These are phyloP conservation scores for Eupsittula cactorum DNA, from an alignment of 2,113 vertebrate genomes.

Conservation along the genomic window DNA sequence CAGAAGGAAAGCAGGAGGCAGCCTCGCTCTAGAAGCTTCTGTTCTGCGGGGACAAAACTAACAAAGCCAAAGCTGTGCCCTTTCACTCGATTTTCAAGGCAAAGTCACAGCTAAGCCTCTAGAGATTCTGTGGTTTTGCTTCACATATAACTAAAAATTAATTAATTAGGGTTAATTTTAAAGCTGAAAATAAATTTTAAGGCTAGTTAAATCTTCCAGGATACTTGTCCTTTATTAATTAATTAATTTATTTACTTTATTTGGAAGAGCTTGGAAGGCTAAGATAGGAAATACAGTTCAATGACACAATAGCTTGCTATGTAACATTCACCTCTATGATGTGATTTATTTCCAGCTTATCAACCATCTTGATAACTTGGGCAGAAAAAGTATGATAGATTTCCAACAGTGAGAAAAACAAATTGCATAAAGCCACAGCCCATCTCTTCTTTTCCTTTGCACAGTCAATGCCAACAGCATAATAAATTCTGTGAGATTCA, in stretches of 20 bases:
- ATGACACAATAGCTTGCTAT: neutral
- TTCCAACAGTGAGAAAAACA: slow-evolving; percentile 22
- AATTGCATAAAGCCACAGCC: neutral
- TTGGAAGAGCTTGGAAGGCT: slow-evolving; percentile 7
- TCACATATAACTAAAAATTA: slow-evolving; percentile 34
- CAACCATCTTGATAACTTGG: neutral
- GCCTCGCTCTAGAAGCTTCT: neutral
- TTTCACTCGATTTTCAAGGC: neutral
- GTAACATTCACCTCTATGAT: neutral
- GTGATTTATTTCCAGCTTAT: slow-evolving; percentile 25
- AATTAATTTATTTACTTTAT: neutral
- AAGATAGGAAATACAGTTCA: neutral
- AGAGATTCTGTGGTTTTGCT: slow-evolving; percentile 9
- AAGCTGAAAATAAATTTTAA: slow-evolving; percentile 50
- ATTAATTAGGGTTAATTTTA: slow-evolving; percentile 54
- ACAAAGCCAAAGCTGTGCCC: slow-evolving; percentile 8
- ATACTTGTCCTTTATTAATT: neutral
- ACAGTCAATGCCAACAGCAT: neutral
- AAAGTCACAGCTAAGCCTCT: slow-evolving; percentile 27
- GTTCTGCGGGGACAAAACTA: neutral
- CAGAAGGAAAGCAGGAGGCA: neutral
- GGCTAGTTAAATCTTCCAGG: slow-evolving; percentile 43
- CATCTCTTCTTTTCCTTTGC: neutral
- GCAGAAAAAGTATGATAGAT: neutral
- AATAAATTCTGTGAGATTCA: slow-evolving; percentile 10